Evolutionary conservation across 2,888 invertebrate species (phyloP).

Genomic region (Eilema griseolum): DNA sequence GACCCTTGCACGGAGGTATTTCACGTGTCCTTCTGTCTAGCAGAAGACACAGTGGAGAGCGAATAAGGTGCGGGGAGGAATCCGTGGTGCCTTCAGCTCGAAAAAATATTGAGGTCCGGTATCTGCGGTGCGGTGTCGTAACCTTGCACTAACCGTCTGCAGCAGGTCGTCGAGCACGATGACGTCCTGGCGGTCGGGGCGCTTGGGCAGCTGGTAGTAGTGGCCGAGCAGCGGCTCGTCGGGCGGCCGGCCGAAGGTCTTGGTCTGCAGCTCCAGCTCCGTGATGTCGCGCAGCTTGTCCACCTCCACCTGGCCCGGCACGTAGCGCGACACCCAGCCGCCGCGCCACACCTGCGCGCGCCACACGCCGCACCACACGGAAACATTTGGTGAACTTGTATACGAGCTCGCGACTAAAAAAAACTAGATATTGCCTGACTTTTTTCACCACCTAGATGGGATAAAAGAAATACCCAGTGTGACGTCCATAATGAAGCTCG

Average conservation of each 20-base stretch:
- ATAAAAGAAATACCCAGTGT: too few species aligned
- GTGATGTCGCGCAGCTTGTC: slow-evolving; percentile 77
- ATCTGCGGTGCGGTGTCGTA: background rate
- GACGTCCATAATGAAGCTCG: too few species aligned
- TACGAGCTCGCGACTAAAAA: too few species aligned
- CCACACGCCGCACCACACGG: background rate
- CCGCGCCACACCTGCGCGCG: slow-evolving; percentile 78
- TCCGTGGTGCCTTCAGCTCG: too few species aligned
- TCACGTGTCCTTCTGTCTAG: too few species aligned
- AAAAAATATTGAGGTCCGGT: too few species aligned
- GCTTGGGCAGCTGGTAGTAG: slow-evolving; percentile 85
- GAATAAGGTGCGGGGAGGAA: too few species aligned
- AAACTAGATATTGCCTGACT: too few species aligned
- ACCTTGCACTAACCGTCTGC: slow-evolving; percentile 68
- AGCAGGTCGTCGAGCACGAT: slow-evolving; percentile 88
- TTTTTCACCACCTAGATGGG: too few species aligned
- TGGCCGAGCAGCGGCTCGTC: slow-evolving; percentile 87
- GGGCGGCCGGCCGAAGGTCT: slow-evolving; percentile 86
- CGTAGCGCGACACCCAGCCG: slow-evolving; percentile 82
- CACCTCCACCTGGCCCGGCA: slow-evolving; percentile 79
- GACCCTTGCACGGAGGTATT: too few species aligned
- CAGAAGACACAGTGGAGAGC: too few species aligned
- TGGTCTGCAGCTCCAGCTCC: slow-evolving; percentile 72
- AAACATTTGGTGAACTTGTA: background rate
- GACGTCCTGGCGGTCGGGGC: slow-evolving; percentile 80